Base-by-base conservation (phyloP, 2,797 vertebrate genomes). In the Parambassis ranga region DNA sequence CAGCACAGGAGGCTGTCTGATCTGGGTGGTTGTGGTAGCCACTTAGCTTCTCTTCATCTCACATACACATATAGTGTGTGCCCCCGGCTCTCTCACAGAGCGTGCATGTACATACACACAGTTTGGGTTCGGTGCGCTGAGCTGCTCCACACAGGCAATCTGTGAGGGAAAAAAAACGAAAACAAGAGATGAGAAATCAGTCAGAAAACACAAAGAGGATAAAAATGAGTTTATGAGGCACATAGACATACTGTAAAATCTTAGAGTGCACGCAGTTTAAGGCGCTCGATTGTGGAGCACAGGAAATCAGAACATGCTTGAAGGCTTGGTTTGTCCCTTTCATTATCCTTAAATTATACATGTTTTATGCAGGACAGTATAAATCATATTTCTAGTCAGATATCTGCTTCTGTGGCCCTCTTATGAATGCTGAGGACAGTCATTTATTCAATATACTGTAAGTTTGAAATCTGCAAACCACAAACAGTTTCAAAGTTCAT, bases 1-100 rank as follows among this genome's bases (percentile, higher is more conserved):
- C 85, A 69, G 71, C 41, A 20, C 70, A 82, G 75, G 57, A 74
- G 71, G 55, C 76, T 48, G 78, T 83, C 76, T 87, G 86, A 82
- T 87, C 67, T 76, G 43, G 65, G 73, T 82, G 70, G 81, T 85
- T 82, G 80, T 58, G 61, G 75, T 66, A 60, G 81, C 73, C 85
- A 85, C 84, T 89, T 85, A 87, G 87, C 68, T 87, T 77, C 83
- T 89, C 82, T 65, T 83, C 90, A 91, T 92, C 84, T 90, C 89
- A 91, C 65, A 49, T 52, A 74, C 71, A 75, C 75, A 55, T 58
- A 26, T 5, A 55, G 68, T 39, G 15, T 41, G 43, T 56, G 67
- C 10, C 10, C 4, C 22, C 6, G 8, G 49, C 65, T 58, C 63
- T 49, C 35, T 7, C 41, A 44, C 62, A 36, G 31, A 10, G 32